Base-by-base conservation (phyloP, 1,140 invertebrate genomes). In the Procambarus virginalis region DNA sequence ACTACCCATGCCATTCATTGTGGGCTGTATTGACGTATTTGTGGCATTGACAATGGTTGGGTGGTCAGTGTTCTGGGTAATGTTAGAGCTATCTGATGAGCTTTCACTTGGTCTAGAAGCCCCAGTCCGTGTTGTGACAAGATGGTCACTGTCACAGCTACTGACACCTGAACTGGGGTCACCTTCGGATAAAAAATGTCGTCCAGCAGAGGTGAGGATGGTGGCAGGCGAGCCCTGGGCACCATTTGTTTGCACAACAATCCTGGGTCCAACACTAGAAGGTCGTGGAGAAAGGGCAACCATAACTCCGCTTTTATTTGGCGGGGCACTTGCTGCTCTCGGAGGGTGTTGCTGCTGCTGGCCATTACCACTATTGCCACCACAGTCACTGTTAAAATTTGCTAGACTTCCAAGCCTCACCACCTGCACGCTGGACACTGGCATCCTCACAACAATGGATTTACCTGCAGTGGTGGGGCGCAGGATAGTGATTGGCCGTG, bases 181-280 rank as follows among this genome's bases (percentile, higher is more conserved):
- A 92, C 85, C 86, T 91, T 92, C 89, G 91, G 91, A 92, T 92
- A 92, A 92, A 92, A 92, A 92, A 92, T 92, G 91, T 70, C 49
- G 68, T 60, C 87, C 81, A 64, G 88, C 60, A 22, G 86, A 75
- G 60, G 83, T 82, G 46, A 86, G 76, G 46, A 86, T 86, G 48
- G 86, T 86, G 76, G 86, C 78, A 60, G 89, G 84, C 34, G 86
- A 85, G 6, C 80, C 87, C 46, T 91, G 86, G 9, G 89, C 55
- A 84, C 48, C 84, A 22, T 48, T 86, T 5, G 88, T 90, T 58
- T 90, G 89, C 75, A 92, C 77, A 49, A 92, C 82, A 60, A 92
- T 88, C 51, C 90, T 87, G 75, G 91, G 91, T 22, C 89, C 91
- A 17, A 92, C 91, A 73, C 91, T 92, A 22, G 86, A 91, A 5